Base-by-base conservation (phyloP, 2,797 vertebrate species). In the Pangasius macronema region DNA sequence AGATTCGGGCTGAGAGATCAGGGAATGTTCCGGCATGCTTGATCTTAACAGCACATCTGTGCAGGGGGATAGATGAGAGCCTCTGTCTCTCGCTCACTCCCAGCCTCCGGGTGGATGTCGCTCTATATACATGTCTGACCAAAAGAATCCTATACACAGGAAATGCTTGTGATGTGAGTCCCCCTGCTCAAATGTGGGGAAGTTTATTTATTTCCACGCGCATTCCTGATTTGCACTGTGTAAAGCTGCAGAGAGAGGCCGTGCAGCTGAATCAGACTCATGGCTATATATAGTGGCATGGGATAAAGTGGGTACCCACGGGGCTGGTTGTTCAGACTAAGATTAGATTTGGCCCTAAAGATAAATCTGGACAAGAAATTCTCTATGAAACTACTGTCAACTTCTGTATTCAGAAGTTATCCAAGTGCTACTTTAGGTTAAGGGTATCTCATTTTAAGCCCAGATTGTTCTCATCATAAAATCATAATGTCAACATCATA, bases 141-240 rank as follows among this genome's bases (percentile, higher is more conserved):
- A 70, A 91, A 91, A 94, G 92, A 95, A 92, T 92, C 88, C 57
- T 90, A 95, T 92, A 88, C 92, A 95, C 95, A 95, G 96, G 96
- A 96, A 95, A 94, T 92, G 95, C 96, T 95, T 92, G 89, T 93
- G 94, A 91, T 94, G 95, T 90, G 92, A 95, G 95, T 95, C 92
- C 80, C 95, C 96, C 94, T 95, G 93, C 96, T 96, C 94, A 96
- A 97, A 97, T 96, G 97, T 96, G 96, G 97, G 96, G 95, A 96
- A 95, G 97, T 97, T 97, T 98, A 97, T 98, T 98, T 98, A 97
- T 97, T 98, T 97, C 96, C 96, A 96, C 94, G 92, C 96, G 96
- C 98, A 98, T 98, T 99, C 97, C 97, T 97, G 97, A 96, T 98
- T 95, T 89, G 95, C 96, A 96, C 94, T 96, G 96, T 94, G 94